These are phyloP conservation scores for Mallotus villosus DNA, from an alignment of 2,797 vertebrate genomes.

Conservation along the genomic window DNA sequence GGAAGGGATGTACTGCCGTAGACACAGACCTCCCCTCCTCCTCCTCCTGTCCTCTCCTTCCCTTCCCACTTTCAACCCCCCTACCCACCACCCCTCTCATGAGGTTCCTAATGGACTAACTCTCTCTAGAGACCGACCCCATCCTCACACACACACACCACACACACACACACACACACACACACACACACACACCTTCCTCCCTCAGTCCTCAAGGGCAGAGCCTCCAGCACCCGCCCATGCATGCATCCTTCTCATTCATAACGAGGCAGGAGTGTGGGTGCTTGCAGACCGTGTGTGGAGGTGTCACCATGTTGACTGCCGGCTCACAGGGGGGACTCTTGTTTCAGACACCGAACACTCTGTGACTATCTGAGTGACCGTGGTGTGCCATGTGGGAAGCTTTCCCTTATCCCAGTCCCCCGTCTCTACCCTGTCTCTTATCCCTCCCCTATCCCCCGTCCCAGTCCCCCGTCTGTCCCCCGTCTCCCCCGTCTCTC, in stretches of 20 bases:
- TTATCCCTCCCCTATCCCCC: too few species aligned
- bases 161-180: too few species aligned
- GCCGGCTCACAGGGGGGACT: neutral
- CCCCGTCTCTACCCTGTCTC: too few species aligned
- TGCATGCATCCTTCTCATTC: slow-evolving; percentile 41
- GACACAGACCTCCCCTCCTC: slow-evolving; percentile 2
- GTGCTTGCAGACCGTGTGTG: neutral
- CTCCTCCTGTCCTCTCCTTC: slow-evolving; percentile 21
- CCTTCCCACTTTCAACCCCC: slow-evolving; percentile 14
- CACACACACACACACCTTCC: slow-evolving; percentile 1
- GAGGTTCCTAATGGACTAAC: slow-evolving; percentile 44
- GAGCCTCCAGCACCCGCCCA: slow-evolving; percentile 3
- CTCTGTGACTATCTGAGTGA: slow-evolving; percentile 15
- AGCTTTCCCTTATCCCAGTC: slow-evolving; percentile 14
- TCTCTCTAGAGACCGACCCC: slow-evolving; percentile 16
- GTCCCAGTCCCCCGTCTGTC: too few species aligned
- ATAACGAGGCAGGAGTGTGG: slow-evolving; percentile 6
- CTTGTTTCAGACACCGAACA: slow-evolving; percentile 25
- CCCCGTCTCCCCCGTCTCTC: too few species aligned
- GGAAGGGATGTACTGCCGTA: slow-evolving; percentile 5
- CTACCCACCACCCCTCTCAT: neutral
- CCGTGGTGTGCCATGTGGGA: slow-evolving; percentile 45
- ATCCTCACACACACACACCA: too few species aligned
- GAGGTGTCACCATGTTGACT: neutral
- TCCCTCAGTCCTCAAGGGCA: slow-evolving; percentile 14